A percentile compares a stretch with the other conserved stretches of the same genome.
Conservation (phyloP, 2,113 vertebrate genomes). For the Rhegmatorhina hoffmannsi region DNA sequence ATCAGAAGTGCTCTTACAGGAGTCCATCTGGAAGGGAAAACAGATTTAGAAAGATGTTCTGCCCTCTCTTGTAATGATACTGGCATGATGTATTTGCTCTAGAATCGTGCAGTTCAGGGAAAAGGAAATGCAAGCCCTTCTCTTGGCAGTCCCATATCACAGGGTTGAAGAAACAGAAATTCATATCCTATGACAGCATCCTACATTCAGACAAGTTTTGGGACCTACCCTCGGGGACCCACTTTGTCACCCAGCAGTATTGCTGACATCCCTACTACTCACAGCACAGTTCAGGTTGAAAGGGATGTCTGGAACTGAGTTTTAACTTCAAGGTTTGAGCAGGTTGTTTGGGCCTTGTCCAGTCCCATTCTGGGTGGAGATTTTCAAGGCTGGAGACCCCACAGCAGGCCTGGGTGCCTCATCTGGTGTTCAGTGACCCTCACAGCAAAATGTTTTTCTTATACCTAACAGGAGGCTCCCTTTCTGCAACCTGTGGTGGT, state of each 20-base stretch:
- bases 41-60: neutral
- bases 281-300: neutral
- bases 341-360: neutral
- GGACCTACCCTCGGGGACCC: too few relatives aligned
- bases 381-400: neutral
- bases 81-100: neutral
- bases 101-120: neutral
- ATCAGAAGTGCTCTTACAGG: neutral
- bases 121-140: neutral
- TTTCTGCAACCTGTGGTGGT: neutral
- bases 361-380: neutral
- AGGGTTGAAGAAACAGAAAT: neutral
- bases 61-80: neutral
- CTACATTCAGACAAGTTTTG: neutral
- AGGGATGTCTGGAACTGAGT: neutral
- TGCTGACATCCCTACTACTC: neutral
- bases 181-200: neutral
- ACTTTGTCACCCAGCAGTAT: neutral
- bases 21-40: neutral
- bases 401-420: neutral
- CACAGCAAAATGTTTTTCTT: neutral
- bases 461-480: neutral
- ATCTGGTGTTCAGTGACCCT: rapidly evolving
- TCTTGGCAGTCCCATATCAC: neutral
- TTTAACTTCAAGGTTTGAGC: neutral